Conservation (phyloP, 2,797 vertebrate genomes). For the Leucoraja ocellata region DNA sequence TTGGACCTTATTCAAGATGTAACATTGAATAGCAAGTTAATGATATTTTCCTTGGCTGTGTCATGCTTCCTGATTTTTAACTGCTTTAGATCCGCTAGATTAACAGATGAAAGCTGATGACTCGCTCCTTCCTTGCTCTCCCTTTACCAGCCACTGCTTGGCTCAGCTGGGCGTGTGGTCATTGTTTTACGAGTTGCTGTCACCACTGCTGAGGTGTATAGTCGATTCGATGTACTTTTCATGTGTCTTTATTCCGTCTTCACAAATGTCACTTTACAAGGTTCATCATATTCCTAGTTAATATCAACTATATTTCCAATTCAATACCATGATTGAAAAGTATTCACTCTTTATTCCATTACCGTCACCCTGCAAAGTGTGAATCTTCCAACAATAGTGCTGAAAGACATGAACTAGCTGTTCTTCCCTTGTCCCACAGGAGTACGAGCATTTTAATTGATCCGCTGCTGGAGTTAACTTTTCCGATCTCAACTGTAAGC, state of each 20-base stretch:
- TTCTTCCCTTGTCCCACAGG: no score
- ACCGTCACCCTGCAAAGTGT: no score
- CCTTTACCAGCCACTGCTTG: not conserved
- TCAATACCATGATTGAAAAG: not conserved
- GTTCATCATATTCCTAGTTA: not conserved
- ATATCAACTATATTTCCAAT: no score
- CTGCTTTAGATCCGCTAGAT: not conserved
- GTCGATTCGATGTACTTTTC: not conserved
- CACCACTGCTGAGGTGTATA: not conserved
- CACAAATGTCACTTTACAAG: not conserved
- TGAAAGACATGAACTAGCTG: not conserved
- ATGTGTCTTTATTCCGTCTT: not conserved
- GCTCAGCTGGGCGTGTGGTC: not conserved
- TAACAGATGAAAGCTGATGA: not conserved
- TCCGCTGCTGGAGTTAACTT: not conserved
- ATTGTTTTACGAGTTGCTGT: not conserved
- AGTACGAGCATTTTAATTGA: not conserved
- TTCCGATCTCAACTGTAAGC: no score
- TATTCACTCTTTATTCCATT: not conserved
- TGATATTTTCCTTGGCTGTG: conserved; percentile 24
- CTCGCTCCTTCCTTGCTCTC: not conserved
- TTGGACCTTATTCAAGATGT: conserved; percentile 26
- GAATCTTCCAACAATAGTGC: not conserved
- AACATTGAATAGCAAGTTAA: conserved; percentile 10
- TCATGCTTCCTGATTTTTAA: not conserved